Conservation (phyloP, 2,888 invertebrate genomes). For the Drepanosiphum platanoidis region DNA sequence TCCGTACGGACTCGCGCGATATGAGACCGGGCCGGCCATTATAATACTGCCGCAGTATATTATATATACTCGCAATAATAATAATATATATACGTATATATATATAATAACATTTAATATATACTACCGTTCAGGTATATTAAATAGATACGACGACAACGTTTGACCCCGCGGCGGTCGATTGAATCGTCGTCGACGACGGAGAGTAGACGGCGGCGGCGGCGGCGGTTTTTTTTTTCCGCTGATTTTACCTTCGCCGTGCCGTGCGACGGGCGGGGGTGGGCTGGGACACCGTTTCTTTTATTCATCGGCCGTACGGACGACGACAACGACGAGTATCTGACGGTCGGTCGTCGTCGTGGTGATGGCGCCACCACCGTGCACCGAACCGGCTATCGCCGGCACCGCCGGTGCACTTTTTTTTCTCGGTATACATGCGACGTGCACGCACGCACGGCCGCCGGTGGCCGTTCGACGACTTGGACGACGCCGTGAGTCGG, state of each 20-base stretch:
- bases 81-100: background rate
- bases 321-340: background rate
- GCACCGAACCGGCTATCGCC: background rate
- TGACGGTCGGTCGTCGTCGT: conserved; percentile 18
- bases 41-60: too few relatives aligned
- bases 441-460: conserved; percentile 12
- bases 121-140: background rate
- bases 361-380: conserved; percentile 40
- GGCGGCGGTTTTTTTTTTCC: background rate
- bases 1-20: background rate
- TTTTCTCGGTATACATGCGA: background rate
- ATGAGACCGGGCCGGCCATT: conserved; percentile 26
- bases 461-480: background rate
- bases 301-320: conserved; percentile 42
- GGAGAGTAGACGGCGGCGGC: background rate
- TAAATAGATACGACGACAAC: conserved; percentile 9
- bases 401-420: conserved; percentile 8
- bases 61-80: background rate
- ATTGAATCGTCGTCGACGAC: conserved; percentile 42
- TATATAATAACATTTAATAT: background rate
- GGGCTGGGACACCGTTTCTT: conserved; percentile 1
- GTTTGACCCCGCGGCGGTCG: conserved; percentile 48
- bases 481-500: background rate
- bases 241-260: conserved; percentile 4
- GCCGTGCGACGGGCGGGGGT: background rate